These are phyloP conservation scores for Eubucco bourcierii DNA, from an alignment of 2,113 vertebrate species.

Conservation along the genomic window DNA sequence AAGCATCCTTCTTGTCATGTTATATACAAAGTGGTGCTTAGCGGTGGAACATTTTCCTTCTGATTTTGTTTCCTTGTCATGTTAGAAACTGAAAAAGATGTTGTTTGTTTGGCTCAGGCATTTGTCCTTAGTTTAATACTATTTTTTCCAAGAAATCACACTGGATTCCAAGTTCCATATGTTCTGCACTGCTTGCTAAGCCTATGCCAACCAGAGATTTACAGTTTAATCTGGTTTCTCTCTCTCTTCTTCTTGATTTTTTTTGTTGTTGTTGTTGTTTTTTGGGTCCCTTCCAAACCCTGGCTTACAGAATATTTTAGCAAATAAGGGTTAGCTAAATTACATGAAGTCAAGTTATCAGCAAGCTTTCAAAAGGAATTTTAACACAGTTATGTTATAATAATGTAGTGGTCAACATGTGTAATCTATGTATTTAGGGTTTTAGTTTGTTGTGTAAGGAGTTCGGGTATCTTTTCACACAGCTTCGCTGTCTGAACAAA, in stretches of 20 bases:
- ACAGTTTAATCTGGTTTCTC: conserved; percentile 41
- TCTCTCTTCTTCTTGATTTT: neutral
- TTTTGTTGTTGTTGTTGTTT: neutral
- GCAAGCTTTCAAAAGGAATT: conserved; percentile 25
- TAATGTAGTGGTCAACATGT: neutral
- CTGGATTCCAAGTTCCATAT: neutral
- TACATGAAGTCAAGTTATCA: conserved; percentile 10
- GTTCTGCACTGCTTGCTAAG: neutral
- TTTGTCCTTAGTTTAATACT: conserved; percentile 27
- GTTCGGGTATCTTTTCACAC: neutral
- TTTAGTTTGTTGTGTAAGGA: conserved; percentile 14
- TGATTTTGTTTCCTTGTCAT: conserved; percentile 10
- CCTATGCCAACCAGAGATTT: conserved; percentile 10
- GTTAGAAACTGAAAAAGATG: neutral
- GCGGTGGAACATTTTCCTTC: neutral
- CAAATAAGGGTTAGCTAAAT: conserved; percentile 51
- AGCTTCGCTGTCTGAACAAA: conserved; percentile 3
- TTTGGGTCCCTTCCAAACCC: conserved; percentile 16
- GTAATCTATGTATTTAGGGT: neutral
- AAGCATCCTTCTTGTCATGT: neutral
- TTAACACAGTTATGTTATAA: neutral
- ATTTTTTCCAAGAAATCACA: conserved; percentile 7
- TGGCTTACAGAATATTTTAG: neutral
- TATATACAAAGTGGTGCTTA: neutral
- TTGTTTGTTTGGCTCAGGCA: neutral